Evolutionary conservation across 2,113 vertebrate genomes (phyloP).

Genomic region (Acrocephalus arundinaceus): DNA sequence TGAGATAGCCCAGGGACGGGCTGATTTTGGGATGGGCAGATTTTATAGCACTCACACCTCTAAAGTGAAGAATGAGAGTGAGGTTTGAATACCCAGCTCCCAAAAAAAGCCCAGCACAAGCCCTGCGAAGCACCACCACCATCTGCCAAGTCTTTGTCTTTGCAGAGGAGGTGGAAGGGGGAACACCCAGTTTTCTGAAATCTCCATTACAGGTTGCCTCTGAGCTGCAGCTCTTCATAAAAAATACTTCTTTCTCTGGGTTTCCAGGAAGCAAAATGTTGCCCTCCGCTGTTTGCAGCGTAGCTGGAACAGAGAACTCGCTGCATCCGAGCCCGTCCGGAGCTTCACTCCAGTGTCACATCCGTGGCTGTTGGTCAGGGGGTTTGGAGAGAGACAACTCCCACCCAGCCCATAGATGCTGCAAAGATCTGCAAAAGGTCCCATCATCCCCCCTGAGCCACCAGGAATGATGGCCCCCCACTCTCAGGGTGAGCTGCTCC

Average conservation of each 20-base stretch:
- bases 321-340: accelerated
- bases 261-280: constrained; percentile 67
- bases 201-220: constrained; percentile 53
- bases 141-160: constrained; percentile 60
- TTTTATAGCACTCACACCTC: not conserved
- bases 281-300: constrained; percentile 46
- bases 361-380: not conserved
- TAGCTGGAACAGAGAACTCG: not conserved
- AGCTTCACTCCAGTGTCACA: accelerated
- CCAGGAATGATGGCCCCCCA: accelerated
- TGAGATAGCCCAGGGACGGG: not conserved
- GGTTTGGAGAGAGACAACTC: not conserved
- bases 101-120: not conserved
- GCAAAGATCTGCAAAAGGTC: not conserved
- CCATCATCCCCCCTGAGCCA: accelerated
- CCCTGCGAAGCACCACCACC: not conserved
- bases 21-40: not conserved
- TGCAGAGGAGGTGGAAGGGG: constrained; percentile 16
- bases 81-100: not conserved
- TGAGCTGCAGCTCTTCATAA: constrained; percentile 38
- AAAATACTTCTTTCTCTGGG: constrained; percentile 46
- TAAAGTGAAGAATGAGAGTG: not conserved
- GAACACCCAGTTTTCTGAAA: constrained; percentile 41
- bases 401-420: not conserved
- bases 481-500: not conserved